Conservation (phyloP, 1,140 invertebrate species). For the Druon quercuslanigerum region DNA sequence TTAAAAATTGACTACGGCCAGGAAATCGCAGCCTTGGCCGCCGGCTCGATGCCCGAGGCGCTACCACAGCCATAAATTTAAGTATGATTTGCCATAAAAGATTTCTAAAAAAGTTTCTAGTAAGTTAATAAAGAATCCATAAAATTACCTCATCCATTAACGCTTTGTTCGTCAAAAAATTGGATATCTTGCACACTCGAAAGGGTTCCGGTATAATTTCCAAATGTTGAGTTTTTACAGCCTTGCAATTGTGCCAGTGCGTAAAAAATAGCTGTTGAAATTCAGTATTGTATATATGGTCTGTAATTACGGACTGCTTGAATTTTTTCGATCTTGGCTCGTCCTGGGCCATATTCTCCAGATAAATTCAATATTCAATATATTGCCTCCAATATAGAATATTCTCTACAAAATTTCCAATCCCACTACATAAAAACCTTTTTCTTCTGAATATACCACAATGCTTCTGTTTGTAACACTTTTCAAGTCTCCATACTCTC, state of each 20-base stretch:
- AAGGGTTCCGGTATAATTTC: slow-evolving; percentile 74
- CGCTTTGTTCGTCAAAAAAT: slow-evolving; percentile 76
- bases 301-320: slow-evolving; percentile 55
- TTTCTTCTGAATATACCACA: not conserved
- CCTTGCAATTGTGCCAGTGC: slow-evolving; percentile 62
- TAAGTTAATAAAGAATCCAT: not conserved
- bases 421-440: not conserved
- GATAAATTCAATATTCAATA: not conserved
- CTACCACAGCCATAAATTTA: too few species aligned
- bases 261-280: slow-evolving; percentile 63
- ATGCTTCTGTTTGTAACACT: not conserved
- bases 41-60: too few species aligned
- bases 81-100: too few species aligned
- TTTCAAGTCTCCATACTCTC: not conserved
- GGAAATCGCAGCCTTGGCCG: too few species aligned
- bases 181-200: slow-evolving; percentile 77
- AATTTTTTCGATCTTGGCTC: slow-evolving; percentile 49
- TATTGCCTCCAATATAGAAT: slow-evolving; percentile 6
- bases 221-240: slow-evolving; percentile 57
- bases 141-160: slow-evolving; percentile 74
- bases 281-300: slow-evolving; percentile 49
- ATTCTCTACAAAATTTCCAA: not conserved
- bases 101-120: too few species aligned
- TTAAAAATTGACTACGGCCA: too few species aligned
- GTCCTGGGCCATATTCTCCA: slow-evolving; percentile 45